Evolutionary conservation across 2,113 vertebrate species (phyloP).

Genomic region (Phalacrocorax aristotelis): DNA sequence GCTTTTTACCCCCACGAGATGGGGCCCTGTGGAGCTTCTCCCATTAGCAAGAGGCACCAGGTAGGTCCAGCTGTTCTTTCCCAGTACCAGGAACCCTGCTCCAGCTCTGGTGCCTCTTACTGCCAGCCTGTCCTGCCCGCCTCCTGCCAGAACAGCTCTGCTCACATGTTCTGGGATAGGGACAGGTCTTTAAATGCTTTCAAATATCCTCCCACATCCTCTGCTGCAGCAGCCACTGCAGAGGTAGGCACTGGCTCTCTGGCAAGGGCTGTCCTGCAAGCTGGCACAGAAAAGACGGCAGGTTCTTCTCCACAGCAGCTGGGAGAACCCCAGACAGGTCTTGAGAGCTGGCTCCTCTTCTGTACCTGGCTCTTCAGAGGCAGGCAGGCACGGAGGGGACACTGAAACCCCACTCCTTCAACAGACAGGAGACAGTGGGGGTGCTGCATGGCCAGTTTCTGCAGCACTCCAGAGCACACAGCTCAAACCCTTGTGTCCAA

Average conservation of each 20-base stretch:
- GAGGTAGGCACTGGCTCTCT: neutral
- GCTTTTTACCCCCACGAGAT: neutral
- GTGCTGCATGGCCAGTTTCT: neutral
- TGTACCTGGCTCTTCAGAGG: neutral
- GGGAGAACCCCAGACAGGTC: neutral
- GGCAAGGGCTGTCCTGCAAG: neutral
- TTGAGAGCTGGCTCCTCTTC: neutral
- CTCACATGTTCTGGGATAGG: neutral
- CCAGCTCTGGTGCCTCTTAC: neutral
- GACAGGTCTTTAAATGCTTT: neutral
- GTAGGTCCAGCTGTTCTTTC: neutral
- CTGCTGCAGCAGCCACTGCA: neutral
- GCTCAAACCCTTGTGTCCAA: neutral
- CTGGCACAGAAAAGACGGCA: rapidly evolving
- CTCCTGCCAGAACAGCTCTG: neutral
- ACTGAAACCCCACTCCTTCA: neutral
- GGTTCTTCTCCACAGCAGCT: neutral
- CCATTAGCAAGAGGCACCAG: neutral
- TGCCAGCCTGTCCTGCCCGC: neutral
- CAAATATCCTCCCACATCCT: neutral
- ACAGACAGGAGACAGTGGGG: neutral
- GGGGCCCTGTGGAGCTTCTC: neutral
- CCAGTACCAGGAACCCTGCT: neutral
- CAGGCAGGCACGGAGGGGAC: neutral
- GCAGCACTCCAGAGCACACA: neutral